These are phyloP conservation scores for Malaclemys terrapin DNA, from an alignment of 2,113 vertebrate genomes.

Conservation along the genomic window DNA sequence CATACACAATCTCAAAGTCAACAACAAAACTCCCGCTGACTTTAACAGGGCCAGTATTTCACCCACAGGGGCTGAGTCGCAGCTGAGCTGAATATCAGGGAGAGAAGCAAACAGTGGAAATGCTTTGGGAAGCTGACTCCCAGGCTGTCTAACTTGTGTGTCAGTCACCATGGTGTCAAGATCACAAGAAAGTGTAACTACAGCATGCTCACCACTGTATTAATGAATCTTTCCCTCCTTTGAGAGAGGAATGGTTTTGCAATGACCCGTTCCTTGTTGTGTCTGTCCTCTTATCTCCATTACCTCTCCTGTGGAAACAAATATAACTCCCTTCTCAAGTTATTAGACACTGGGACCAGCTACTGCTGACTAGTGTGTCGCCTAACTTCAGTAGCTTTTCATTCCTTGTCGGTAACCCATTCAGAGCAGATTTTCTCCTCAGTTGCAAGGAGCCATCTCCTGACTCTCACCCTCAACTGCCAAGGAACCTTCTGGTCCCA, in stretches of 20 bases:
- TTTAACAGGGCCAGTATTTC: constrained; percentile 50
- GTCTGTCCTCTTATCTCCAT: too few species aligned
- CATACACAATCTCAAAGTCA: constrained; percentile 6
- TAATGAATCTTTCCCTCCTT: background rate
- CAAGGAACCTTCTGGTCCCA: background rate
- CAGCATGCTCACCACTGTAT: background rate
- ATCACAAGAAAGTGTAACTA: background rate
- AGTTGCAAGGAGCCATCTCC: background rate
- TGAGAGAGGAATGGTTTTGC: background rate
- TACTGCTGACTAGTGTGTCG: background rate
- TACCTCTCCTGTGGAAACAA: background rate
- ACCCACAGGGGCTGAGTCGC: constrained; percentile 57
- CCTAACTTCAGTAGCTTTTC: accelerated
- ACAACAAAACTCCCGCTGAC: constrained; percentile 28
- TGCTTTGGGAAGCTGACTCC: constrained; percentile 1
- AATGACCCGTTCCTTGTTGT: background rate
- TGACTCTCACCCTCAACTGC: background rate
- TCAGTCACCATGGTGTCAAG: background rate
- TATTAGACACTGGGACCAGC: background rate
- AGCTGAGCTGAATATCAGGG: background rate
- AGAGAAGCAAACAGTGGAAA: background rate
- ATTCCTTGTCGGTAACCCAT: background rate
- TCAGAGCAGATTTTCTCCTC: background rate
- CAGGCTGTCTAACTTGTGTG: background rate
- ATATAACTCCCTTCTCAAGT: background rate